Base-by-base conservation (phyloP, 2,113 vertebrate species). In the Oenanthe melanoleuca region DNA sequence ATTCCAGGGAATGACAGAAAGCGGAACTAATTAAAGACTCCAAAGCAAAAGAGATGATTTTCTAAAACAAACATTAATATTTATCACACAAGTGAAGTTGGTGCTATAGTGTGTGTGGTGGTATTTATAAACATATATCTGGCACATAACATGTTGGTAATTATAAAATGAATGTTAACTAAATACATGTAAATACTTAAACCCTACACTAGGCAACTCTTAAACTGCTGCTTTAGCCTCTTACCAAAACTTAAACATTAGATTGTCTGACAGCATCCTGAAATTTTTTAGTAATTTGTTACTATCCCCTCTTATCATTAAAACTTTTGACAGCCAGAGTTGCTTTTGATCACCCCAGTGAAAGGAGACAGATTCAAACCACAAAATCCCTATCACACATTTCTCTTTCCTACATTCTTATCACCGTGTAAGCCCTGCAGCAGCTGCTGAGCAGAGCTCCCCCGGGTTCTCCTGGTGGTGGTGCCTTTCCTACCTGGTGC, bases 1-100 rank as follows among this genome's bases (percentile, higher is more conserved):
- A n/a, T 87, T n/a, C 66, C 84, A n/a, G 69, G 38, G 61, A 26
- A 38, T 63, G 94, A 93, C 92, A 93, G 88, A 91, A 93, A 92
- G 61, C 21, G 38, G 92, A 95, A 94, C 82, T 96, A 66, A 88
- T 92, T 79, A 63, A 88, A 86, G 82, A 85, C 8, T 3, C 40
- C 60, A 37, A 29, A 63, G 49, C 29, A 59, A 52, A 37, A 45
- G 50, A 50, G 64, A 80, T 44, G 4, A 37, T 17, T 86, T 53
- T 77, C 13, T 45, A 40, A 91, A 83, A 64, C 53, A 88, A 79
- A 84, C 44, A 79, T 17, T 69, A 57, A 66, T 87, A 66, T 93
- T 88, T 88, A 86, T 80, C 92, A 50, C 37, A 50, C 55, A 63
- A 87, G 49, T 21, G 52, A 87, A 31, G n/a, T 1, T 26, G 50